phyloP scores from a whole-genome alignment of 2,888 invertebrate species.

The Lydus trimaculatus region DNA sequence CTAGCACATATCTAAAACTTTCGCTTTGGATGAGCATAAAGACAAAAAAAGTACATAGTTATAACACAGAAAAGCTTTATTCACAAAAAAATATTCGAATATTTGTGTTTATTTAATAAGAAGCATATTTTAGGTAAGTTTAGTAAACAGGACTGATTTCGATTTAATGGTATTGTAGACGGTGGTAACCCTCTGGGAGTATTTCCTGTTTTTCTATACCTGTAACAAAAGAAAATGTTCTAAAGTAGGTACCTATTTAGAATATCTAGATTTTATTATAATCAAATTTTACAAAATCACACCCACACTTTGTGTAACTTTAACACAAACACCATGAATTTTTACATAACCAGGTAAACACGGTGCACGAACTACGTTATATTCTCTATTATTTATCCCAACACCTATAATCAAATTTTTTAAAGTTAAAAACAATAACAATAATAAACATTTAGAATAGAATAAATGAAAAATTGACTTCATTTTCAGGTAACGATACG shows the following conservation, averaged over 20 bases:
- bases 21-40: too few species aligned
- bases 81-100: background rate
- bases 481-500: background rate
- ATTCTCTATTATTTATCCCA: too few species aligned
- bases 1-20: too few species aligned
- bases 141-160: too few species aligned
- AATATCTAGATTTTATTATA: background rate
- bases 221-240: background rate
- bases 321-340: background rate
- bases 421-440: slow-evolving; percentile 7
- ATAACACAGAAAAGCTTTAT: too few species aligned
- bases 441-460: slow-evolving; percentile 16
- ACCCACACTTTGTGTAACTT: background rate
- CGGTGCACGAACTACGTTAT: slow-evolving; percentile 11
- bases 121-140: too few species aligned
- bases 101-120: too few species aligned
- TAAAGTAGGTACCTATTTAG: too few species aligned
- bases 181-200: background rate
- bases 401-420: too few species aligned
- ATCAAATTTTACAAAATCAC: background rate
- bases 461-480: too few species aligned
- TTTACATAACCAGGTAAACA: slow-evolving; percentile 7
- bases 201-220: background rate
- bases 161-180: too few species aligned
- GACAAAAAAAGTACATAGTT: too few species aligned